Conservation (phyloP, 2,797 vertebrate species). For the Bovichtus variegatus region DNA sequence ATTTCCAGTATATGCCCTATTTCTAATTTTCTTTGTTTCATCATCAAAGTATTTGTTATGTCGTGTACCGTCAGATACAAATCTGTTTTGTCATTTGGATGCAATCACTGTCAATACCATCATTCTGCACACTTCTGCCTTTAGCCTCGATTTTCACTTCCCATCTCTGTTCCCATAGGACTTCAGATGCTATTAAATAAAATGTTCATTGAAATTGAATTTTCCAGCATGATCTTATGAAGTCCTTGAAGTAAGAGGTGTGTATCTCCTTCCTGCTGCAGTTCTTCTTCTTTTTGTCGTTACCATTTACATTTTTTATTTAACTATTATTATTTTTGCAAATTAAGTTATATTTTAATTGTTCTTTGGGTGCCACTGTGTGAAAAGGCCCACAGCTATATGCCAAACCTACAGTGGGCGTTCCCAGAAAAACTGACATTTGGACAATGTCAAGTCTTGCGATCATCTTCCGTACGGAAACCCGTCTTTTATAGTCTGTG, state of each 20-base stretch:
- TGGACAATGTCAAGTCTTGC: conserved; percentile 24
- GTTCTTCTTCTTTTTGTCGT: not conserved
- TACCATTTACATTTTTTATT: not conserved
- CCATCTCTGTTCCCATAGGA: not conserved
- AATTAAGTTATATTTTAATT: not conserved
- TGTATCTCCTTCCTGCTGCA: not conserved
- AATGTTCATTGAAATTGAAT: not conserved
- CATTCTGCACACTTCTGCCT: not conserved
- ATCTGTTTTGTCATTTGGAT: not conserved
- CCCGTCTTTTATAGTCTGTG: conserved; percentile 62
- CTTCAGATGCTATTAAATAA: not conserved
- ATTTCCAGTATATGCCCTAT: not conserved
- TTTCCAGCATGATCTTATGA: not conserved
- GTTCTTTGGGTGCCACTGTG: conserved; percentile 2
- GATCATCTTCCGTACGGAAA: conserved; percentile 40
- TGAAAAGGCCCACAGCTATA: conserved; percentile 25
- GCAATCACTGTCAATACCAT: not conserved
- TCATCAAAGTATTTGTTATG: not conserved
- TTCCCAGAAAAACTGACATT: conserved; percentile 36
- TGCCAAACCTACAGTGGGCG: not conserved
- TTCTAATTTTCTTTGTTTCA: not conserved
- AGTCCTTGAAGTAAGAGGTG: not conserved
- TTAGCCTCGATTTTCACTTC: not conserved
- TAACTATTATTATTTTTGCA: not conserved
- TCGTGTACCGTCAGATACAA: not conserved